Percentiles rank a stretch among this genome's conserved stretches.
Conservation (phyloP, 2,113 vertebrate species). For the Petroica traversi region DNA sequence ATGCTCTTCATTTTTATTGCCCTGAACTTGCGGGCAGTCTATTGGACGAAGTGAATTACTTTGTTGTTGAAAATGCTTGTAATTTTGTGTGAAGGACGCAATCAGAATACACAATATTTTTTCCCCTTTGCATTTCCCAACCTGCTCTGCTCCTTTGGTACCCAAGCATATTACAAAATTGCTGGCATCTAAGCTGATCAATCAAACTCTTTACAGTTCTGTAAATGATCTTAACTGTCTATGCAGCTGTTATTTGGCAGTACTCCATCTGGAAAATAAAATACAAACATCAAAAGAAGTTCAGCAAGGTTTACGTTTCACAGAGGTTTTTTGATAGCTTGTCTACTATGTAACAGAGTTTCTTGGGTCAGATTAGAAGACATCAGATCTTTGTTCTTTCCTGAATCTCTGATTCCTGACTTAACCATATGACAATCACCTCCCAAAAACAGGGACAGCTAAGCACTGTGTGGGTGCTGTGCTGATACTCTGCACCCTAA, state of each 20-base stretch:
- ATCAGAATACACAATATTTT: constrained; percentile 5
- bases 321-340: not conserved
- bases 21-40: constrained; percentile 24
- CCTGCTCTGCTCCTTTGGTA: not conserved
- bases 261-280: not conserved
- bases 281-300: constrained; percentile 5
- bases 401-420: not conserved
- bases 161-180: constrained; percentile 15
- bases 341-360: not conserved
- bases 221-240: constrained; percentile 12
- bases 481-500: not conserved
- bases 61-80: constrained; percentile 24
- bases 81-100: constrained; percentile 36
- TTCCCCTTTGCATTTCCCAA: not conserved
- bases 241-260: not conserved
- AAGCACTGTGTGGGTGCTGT: not conserved
- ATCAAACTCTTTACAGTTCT: not conserved
- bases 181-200: constrained; percentile 41
- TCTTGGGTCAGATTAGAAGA: not conserved
- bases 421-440: not conserved
- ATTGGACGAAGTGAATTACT: constrained; percentile 47
- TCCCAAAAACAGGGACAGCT: not conserved
- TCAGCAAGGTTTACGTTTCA: not conserved
- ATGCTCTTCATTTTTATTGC: constrained; percentile 32
- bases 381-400: not conserved